phyloP scores from a whole-genome alignment of 2,888 invertebrate species.

The Auanema sp. region DNA sequence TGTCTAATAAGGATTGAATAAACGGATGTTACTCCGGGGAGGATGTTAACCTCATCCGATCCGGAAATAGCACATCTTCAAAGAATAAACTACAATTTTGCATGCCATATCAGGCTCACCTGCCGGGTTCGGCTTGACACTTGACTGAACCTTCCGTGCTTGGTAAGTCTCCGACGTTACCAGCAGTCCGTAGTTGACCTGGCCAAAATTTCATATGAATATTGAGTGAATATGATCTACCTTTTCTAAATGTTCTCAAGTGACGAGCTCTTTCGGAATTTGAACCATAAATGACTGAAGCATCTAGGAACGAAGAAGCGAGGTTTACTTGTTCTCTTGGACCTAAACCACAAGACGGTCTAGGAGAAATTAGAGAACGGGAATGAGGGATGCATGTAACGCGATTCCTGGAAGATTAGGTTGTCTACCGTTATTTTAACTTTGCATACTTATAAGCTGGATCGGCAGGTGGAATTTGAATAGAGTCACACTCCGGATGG shows the following conservation, averaged over 20 bases:
- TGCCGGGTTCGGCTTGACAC: constrained; percentile 36
- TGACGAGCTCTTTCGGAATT: constrained; percentile 79
- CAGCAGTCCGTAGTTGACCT: constrained; percentile 50
- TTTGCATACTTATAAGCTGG: constrained; percentile 44
- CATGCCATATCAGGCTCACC: not conserved
- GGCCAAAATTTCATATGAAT: constrained; percentile 1
- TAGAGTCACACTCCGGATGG: constrained; percentile 60
- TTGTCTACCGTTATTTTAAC: no score
- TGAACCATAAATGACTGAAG: constrained; percentile 85
- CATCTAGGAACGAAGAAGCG: constrained; percentile 80
- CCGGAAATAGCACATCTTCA: constrained; percentile 44
- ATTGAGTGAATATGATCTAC: constrained; percentile 64
- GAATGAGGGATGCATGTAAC: constrained; percentile 25
- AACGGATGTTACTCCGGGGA: constrained; percentile 55
- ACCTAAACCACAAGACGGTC: constrained; percentile 46
- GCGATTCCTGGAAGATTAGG: constrained; percentile 7
- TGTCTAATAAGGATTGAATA: constrained; percentile 62
- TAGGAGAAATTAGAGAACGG: constrained; percentile 54
- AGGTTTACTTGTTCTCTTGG: constrained; percentile 86
- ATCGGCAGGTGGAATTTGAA: constrained; percentile 52
- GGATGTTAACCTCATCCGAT: constrained; percentile 56
- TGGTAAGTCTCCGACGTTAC: constrained; percentile 46
- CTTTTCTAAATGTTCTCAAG: constrained; percentile 77
- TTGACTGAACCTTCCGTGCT: constrained; percentile 34
- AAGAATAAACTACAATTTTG: not conserved